A percentile compares a stretch with the other conserved stretches of the same genome.
Conservation (phyloP, 2,113 vertebrate species). For the Bos javanicus region DNA sequence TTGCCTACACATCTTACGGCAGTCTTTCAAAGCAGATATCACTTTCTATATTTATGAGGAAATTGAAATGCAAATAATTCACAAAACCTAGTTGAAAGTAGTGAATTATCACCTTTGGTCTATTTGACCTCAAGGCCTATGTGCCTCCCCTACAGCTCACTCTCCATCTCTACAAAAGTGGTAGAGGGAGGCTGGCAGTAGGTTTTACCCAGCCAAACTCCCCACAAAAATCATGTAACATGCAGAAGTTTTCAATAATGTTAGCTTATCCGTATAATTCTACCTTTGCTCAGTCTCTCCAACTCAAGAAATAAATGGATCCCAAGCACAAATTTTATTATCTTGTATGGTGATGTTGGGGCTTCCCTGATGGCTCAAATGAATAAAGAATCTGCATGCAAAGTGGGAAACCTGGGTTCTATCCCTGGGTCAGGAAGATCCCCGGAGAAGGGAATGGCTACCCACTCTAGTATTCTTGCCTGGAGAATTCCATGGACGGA, state of each 20-base stretch:
- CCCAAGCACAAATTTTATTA: not conserved
- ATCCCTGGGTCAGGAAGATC: not conserved
- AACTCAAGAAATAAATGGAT: not conserved
- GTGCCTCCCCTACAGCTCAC: not conserved
- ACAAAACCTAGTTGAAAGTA: not conserved
- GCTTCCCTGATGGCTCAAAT: not conserved
- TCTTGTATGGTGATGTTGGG: not conserved
- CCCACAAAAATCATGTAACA: not conserved
- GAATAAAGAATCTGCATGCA: not conserved
- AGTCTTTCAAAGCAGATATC: not conserved
- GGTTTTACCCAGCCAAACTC: not conserved
- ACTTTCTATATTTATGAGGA: conserved; percentile 6
- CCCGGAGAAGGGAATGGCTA: not conserved
- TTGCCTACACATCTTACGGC: not conserved
- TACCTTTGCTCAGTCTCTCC: not conserved
- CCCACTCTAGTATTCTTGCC: not conserved
- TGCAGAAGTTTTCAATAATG: not conserved
- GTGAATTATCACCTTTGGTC: not conserved
- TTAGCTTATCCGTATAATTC: not conserved
- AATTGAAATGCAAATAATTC: not conserved
- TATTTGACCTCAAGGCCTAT: not conserved
- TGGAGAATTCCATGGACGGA: not conserved
- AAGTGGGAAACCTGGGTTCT: not conserved
- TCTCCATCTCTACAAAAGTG: not conserved
- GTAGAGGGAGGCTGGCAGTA: not conserved